A percentile compares a stretch with the other conserved stretches of the same genome.
Conservation (phyloP, 2,797 vertebrate species). For the Tympanoctomys barrerae region DNA sequence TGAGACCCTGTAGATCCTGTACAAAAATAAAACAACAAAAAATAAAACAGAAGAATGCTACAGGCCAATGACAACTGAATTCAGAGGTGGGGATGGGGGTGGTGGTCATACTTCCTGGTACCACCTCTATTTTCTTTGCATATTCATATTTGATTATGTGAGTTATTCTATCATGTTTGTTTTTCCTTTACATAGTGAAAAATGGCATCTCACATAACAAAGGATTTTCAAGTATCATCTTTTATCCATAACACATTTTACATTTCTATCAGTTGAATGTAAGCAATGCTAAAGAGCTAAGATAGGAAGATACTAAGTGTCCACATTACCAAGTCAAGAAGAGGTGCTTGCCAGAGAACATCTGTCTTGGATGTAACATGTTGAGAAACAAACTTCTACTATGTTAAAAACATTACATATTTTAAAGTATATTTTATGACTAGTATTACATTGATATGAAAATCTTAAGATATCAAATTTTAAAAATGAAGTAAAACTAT, state of each 20-base stretch:
- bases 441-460: background rate
- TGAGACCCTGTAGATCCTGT: too few species aligned
- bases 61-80: background rate
- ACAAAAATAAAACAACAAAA: too few species aligned
- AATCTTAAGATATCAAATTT: background rate
- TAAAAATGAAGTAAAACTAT: conserved; percentile 19
- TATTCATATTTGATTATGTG: background rate
- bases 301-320: background rate
- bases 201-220: background rate
- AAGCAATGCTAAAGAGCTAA: background rate
- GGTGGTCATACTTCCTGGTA: background rate
- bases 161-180: background rate
- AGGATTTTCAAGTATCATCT: background rate
- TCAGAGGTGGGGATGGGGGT: too few species aligned
- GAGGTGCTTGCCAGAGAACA: background rate
- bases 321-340: too few species aligned
- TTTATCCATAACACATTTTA: background rate
- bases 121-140: background rate
- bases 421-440: background rate
- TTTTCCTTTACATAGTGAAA: background rate
- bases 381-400: background rate
- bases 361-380: background rate
- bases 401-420: background rate
- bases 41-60: too few species aligned
- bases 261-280: background rate